phyloP scores from a whole-genome alignment of 2,888 invertebrate species.

The Himalopsyche kuldschensis region DNA sequence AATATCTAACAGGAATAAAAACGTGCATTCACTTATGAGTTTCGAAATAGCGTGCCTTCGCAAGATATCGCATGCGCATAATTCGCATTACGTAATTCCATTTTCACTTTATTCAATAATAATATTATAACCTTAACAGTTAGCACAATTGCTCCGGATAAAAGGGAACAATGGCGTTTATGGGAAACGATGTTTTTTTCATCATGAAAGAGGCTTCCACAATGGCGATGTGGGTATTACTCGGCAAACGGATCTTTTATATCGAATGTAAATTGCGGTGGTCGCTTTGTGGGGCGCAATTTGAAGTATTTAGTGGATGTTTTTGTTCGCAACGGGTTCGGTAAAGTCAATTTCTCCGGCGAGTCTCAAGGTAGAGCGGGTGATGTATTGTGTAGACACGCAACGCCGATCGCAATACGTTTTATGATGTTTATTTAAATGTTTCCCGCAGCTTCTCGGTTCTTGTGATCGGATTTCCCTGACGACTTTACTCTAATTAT shows the following conservation, averaged over 20 bases:
- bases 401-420: background rate
- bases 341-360: background rate
- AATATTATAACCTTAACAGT: constrained; percentile 27
- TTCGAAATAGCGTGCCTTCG: background rate
- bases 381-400: background rate
- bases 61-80: constrained; percentile 20
- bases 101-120: constrained; percentile 13
- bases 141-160: constrained; percentile 13
- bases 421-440: too few species aligned
- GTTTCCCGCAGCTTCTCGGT: too few species aligned
- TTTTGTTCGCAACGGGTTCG: background rate
- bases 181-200: background rate
- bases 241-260: background rate
- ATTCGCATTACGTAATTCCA: constrained; percentile 23
- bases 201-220: background rate
- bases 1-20: background rate
- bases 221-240: background rate
- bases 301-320: background rate
- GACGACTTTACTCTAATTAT: too few species aligned
- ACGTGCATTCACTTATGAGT: background rate
- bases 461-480: too few species aligned
- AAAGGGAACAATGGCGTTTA: constrained; percentile 17
- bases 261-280: background rate
- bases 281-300: background rate
- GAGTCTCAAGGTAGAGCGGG: background rate